phyloP scores from a whole-genome alignment of 2,113 vertebrate genomes.

The Pelusios castaneus region DNA sequence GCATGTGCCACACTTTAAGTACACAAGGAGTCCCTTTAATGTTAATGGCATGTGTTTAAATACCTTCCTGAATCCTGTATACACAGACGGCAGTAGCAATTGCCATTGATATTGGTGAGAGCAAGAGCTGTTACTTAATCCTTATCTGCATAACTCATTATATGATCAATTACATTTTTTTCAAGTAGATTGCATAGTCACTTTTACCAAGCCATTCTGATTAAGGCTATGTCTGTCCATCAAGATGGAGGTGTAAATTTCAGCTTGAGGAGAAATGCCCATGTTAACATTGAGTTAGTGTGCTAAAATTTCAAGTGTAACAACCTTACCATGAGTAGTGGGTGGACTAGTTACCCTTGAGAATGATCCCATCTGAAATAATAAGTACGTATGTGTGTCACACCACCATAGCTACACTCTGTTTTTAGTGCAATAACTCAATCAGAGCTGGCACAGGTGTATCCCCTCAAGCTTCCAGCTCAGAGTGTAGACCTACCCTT shows the following conservation, averaged over 20 bases:
- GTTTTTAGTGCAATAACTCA: not conserved
- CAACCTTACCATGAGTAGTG: not conserved
- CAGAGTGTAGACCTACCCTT: no score
- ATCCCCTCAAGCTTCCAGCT: not conserved
- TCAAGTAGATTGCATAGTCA: not conserved
- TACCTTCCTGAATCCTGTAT: not conserved
- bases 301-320: not conserved
- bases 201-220: not conserved
- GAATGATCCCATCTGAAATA: not conserved
- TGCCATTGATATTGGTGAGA: not conserved
- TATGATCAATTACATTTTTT: not conserved
- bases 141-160: not conserved
- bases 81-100: not conserved
- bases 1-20: not conserved
- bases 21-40: not conserved
- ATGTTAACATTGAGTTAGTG: not conserved
- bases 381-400: not conserved
- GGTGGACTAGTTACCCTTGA: not conserved
- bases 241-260: not conserved
- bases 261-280: not conserved
- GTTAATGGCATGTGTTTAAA: not conserved
- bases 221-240: not conserved
- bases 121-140: not conserved
- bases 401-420: not conserved
- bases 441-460: not conserved